phyloP scores from a whole-genome alignment of 1,140 invertebrate genomes.

The Macrocentrus cingulum region DNA sequence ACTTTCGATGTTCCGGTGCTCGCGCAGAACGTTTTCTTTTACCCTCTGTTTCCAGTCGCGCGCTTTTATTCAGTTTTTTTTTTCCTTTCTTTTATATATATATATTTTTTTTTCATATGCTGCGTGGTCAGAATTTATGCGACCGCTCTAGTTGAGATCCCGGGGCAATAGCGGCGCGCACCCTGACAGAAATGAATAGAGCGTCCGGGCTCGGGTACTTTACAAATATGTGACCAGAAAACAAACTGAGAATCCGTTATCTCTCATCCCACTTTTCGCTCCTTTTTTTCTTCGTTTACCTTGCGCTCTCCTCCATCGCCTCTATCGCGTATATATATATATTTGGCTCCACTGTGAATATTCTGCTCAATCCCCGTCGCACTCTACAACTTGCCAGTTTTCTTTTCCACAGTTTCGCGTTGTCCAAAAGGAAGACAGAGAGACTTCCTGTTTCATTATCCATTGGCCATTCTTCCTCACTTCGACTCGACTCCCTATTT shows the following conservation, averaged over 20 bases:
- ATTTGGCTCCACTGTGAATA: no score
- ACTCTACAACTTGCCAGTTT: no score
- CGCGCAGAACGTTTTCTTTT: neutral
- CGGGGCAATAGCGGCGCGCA: slow-evolving; percentile 33
- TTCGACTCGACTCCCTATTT: no score
- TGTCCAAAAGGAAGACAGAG: no score
- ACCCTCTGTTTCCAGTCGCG: neutral
- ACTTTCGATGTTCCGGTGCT: neutral
- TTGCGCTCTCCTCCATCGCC: slow-evolving; percentile 8
- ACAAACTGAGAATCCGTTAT: slow-evolving; percentile 37
- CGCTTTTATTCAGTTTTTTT: slow-evolving; percentile 10
- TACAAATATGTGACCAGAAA: slow-evolving; percentile 55
- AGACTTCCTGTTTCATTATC: no score
- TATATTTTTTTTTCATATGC: slow-evolving; percentile 26
- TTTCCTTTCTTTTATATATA: no score
- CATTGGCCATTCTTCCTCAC: no score
- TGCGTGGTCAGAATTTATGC: slow-evolving; percentile 48
- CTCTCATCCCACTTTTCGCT: slow-evolving; percentile 19
- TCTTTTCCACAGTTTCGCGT: no score
- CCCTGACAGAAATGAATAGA: slow-evolving; percentile 49
- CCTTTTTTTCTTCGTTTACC: slow-evolving; percentile 2
- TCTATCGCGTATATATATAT: no score
- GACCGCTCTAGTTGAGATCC: slow-evolving; percentile 31
- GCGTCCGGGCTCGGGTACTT: slow-evolving; percentile 43
- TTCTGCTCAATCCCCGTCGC: no score